These are phyloP conservation scores for Carposina sasakii DNA, from an alignment of 1,140 invertebrate genomes.

Conservation along the genomic window DNA sequence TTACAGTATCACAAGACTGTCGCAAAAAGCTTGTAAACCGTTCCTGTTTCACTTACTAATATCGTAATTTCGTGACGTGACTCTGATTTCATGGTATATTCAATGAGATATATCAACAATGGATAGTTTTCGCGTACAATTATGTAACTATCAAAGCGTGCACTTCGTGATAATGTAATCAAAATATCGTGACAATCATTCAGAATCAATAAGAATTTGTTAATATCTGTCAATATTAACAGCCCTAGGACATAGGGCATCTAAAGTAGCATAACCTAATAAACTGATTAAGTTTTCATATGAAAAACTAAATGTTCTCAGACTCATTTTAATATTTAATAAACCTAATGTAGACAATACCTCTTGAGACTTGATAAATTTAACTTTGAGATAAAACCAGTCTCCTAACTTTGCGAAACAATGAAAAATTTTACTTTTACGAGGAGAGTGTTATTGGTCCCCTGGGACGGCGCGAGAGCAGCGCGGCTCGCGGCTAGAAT, in stretches of 20 bases:
- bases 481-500: constrained; percentile 51
- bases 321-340: no score
- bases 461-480: constrained; percentile 44
- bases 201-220: constrained; percentile 12
- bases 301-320: no score
- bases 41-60: constrained; percentile 65
- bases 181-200: constrained; percentile 25
- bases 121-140: constrained; percentile 41
- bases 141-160: constrained; percentile 48
- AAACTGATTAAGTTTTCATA: no score
- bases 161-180: constrained; percentile 41
- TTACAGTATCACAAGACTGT: constrained; percentile 54
- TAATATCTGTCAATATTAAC: constrained; percentile 2
- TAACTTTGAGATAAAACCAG: no score
- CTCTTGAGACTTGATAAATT: no score
- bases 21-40: constrained; percentile 55
- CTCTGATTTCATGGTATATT: constrained; percentile 57
- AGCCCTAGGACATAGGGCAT: not conserved
- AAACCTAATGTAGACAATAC: no score
- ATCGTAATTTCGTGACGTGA: constrained; percentile 58
- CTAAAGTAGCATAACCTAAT: not conserved
- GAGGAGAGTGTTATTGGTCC: constrained; percentile 36
- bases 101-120: constrained; percentile 42
- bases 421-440: constrained; percentile 25
- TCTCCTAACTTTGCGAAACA: constrained; percentile 14